Evolutionary conservation across 1,140 invertebrate species (phyloP), one percentile per base, ranked within the genome.

Genomic region (Dermatophagoides farinae): DNA sequence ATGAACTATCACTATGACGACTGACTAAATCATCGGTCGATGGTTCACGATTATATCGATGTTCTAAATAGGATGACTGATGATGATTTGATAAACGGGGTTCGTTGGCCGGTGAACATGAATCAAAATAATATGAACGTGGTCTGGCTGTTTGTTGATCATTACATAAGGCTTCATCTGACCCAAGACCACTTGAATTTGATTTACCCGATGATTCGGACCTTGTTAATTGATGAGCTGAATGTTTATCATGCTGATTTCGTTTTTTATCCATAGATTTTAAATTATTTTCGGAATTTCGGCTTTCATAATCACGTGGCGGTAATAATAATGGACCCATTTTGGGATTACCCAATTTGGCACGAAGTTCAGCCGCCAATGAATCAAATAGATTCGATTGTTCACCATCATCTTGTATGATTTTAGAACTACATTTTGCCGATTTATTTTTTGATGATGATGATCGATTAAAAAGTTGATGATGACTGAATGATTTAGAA

Each of bases 271-370:
- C 11, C 47, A 18, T 50, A n/a, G 43, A n/a, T 16, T 43, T 43
- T 22, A 52, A 61, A n/a, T 62, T 64, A 37, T 64, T 63, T 8
- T 58, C 60, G 0, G 23, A 41, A 14, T 57, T 84, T 8, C 75
- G 68, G 9, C 73, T 75, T 63, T 95, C 90, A 72, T 95, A 96
- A 71, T 95, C 91, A 46, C 87, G 79, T 0, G 90, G 89, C 1
- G 91, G 90, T 54, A 90, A 70, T 38, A 95, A 75, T 44, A 95
- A 78, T 0, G 89, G 88, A 0, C 70, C 72, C 6, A 71, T 67
- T 57, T 79, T 78, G 66, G 76, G 68, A 61, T 76, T 72, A 37
- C 70, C 80, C 64, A 95, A 74, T 70, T 92, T 89, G 62, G 84
- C 84, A 64, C 86, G 78, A 44, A 95, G 73, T 69, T 96, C 91